phyloP scores from a whole-genome alignment of 2,888 invertebrate genomes.

The Hyalella azteca region DNA sequence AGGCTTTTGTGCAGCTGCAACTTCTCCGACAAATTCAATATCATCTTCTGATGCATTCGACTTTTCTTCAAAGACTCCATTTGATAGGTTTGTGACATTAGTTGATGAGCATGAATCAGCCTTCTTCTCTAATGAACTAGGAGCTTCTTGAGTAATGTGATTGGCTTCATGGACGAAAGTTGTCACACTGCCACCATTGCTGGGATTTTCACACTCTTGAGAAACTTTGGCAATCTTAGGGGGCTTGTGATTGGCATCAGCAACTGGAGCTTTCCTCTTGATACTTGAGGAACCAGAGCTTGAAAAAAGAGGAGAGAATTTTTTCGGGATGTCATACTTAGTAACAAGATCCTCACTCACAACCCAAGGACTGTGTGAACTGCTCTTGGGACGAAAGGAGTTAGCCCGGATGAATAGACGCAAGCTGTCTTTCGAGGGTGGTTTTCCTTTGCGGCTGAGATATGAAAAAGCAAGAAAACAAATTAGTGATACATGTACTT shows the following conservation, averaged over 20 bases:
- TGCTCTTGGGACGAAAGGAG: slow-evolving; percentile 62
- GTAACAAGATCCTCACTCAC: slow-evolving; percentile 62
- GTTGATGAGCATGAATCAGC: background rate
- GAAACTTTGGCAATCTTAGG: slow-evolving; percentile 3
- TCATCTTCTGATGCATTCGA: background rate
- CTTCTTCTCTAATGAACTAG: background rate
- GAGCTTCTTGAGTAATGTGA: background rate
- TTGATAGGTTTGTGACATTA: background rate
- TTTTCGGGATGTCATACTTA: slow-evolving; percentile 62
- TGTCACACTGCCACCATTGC: background rate
- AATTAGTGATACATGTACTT: background rate
- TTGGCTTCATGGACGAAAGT: background rate
- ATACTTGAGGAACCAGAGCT: background rate
- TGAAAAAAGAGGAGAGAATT: background rate
- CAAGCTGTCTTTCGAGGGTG: slow-evolving; percentile 62
- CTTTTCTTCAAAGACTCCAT: background rate
- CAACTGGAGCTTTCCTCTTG: background rate
- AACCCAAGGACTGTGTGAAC: slow-evolving; percentile 63
- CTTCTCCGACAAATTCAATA: background rate
- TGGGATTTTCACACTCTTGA: background rate
- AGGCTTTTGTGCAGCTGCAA: background rate
- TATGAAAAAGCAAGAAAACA: background rate
- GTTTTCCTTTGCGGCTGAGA: slow-evolving; percentile 51
- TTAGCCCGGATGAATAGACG: slow-evolving; percentile 63
- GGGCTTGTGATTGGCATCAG: slow-evolving; percentile 13